These are phyloP conservation scores for Sminthurides bifidus DNA, from an alignment of 1,140 invertebrate species.

Conservation along the genomic window DNA sequence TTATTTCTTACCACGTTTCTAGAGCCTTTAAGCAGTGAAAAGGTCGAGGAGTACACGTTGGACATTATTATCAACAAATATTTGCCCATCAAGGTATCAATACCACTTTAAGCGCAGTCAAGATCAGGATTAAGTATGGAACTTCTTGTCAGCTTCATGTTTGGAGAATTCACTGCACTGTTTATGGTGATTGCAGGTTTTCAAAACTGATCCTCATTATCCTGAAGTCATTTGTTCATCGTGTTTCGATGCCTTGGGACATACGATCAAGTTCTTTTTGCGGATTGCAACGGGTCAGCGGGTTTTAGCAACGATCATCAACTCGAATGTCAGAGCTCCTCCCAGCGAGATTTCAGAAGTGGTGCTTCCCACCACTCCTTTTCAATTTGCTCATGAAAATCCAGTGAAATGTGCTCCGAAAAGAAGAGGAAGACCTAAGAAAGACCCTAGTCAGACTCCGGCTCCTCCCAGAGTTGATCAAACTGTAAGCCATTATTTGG, in stretches of 20 bases:
- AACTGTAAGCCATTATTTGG: neutral
- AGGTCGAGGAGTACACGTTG: neutral
- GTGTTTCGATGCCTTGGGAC: conserved; percentile 3
- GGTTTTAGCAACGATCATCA: neutral
- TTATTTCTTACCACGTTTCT: neutral
- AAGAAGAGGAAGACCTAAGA: conserved; percentile 14
- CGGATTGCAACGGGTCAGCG: conserved; percentile 15
- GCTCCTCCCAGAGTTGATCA: neutral
- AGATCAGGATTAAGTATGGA: neutral
- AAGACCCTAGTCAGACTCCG: conserved; percentile 6
- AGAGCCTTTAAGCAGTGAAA: neutral
- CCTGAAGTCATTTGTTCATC: conserved; percentile 14
- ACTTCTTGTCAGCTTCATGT: neutral
- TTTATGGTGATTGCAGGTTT: too few relatives aligned
- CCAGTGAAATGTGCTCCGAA: neutral
- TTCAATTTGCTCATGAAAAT: conserved; percentile 5
- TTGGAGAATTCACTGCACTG: too few relatives aligned
- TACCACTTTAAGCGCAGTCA: neutral
- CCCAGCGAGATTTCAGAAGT: neutral
- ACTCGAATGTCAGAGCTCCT: neutral
- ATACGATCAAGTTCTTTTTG: conserved; percentile 9
- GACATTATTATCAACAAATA: conserved; percentile 11
- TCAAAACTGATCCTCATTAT: conserved; percentile 4
- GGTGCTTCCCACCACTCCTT: neutral
- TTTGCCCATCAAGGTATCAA: conserved; percentile 11